These are phyloP conservation scores for Pinna nobilis DNA, from an alignment of 1,140 invertebrate species.

Conservation along the genomic window DNA sequence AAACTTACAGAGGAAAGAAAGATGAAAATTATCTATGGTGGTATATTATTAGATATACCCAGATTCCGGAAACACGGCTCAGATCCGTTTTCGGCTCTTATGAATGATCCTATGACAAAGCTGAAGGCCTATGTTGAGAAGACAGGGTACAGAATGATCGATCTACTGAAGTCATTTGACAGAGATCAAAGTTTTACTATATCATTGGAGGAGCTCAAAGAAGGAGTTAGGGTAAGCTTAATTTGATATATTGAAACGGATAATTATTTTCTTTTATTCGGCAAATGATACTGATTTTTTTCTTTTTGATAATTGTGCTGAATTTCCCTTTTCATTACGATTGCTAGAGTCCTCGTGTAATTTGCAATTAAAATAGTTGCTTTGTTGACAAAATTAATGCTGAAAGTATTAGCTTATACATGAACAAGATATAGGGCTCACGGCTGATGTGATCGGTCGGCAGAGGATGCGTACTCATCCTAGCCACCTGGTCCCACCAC, in stretches of 20 bases:
- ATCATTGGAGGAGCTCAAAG: slow-evolving; percentile 61
- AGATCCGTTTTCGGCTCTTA: slow-evolving; percentile 50
- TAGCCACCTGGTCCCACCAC: too few relatives aligned
- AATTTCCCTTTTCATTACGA: too few relatives aligned
- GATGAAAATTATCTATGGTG: slow-evolving; percentile 54
- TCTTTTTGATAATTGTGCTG: neutral
- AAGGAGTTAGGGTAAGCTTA: slow-evolving; percentile 61
- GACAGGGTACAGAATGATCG: slow-evolving; percentile 66
- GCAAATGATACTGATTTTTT: neutral
- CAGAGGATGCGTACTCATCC: too few relatives aligned
- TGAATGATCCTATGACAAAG: slow-evolving; percentile 69
- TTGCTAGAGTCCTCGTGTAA: too few relatives aligned
- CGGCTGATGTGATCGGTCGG: too few relatives aligned
- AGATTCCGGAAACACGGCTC: slow-evolving; percentile 25
- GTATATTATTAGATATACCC: slow-evolving; percentile 48
- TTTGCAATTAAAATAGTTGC: too few relatives aligned
- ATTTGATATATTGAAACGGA: too few relatives aligned
- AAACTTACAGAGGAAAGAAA: slow-evolving; percentile 81
- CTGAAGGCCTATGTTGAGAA: slow-evolving; percentile 64
- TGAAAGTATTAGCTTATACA: too few relatives aligned
- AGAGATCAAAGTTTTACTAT: slow-evolving; percentile 64
- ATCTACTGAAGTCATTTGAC: slow-evolving; percentile 69
- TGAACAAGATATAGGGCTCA: too few relatives aligned
- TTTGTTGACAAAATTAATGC: too few relatives aligned
- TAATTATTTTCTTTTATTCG: neutral